These are phyloP conservation scores for Ormia ochracea DNA, from an alignment of 2,888 invertebrate genomes.

Conservation along the genomic window DNA sequence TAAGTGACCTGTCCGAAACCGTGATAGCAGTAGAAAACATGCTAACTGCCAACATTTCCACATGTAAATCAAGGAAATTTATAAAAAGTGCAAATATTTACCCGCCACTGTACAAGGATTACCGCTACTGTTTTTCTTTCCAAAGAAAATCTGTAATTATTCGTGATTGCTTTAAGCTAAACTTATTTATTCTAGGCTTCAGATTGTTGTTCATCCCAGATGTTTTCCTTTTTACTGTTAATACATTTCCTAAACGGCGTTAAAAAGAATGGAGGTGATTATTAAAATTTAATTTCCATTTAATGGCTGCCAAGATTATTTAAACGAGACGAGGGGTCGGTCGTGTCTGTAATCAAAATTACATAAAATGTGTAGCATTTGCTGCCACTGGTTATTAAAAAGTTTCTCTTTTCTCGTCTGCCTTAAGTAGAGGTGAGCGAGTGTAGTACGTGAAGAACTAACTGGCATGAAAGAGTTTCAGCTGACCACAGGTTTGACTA, in stretches of 20 bases:
- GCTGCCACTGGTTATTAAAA: constrained; percentile 53
- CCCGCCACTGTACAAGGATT: too few relatives aligned
- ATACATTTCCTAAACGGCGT: background rate
- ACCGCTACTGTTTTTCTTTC: too few relatives aligned
- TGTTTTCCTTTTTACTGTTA: too few relatives aligned
- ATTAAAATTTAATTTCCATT: constrained; percentile 54
- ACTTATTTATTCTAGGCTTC: too few relatives aligned
- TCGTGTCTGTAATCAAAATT: constrained; percentile 50
- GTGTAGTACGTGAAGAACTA: background rate
- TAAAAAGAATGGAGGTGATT: constrained; percentile 46
- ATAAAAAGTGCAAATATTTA: too few relatives aligned
- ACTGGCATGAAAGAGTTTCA: background rate
- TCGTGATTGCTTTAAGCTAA: too few relatives aligned
- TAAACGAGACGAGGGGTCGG: constrained; percentile 30
- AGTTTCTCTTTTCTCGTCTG: background rate
- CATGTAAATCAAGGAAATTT: too few relatives aligned
- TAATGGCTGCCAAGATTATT: constrained; percentile 54
- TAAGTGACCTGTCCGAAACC: too few relatives aligned
- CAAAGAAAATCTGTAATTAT: too few relatives aligned
- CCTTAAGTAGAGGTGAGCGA: background rate
- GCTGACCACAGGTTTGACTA: constrained; percentile 20
- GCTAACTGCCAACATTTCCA: too few relatives aligned
- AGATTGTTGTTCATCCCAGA: too few relatives aligned
- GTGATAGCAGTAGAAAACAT: too few relatives aligned
- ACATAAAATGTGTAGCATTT: constrained; percentile 52